A percentile compares a stretch with the other conserved stretches of the same genome.
phyloP scores from a whole-genome alignment of 1,140 invertebrate genomes.

The Saxidomus purpurata region DNA sequence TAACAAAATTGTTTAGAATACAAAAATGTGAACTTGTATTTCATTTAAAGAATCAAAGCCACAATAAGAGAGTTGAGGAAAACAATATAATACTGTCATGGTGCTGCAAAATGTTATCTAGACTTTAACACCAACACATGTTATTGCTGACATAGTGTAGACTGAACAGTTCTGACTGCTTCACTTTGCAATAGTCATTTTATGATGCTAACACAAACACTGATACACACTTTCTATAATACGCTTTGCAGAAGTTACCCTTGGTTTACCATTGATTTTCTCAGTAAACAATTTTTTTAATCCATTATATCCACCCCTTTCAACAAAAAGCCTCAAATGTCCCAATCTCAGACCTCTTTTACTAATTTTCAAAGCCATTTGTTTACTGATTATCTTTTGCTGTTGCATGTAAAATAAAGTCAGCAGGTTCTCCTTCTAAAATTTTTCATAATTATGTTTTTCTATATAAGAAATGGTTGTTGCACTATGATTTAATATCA shows the following conservation, averaged over 20 bases:
- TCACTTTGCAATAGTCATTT: no score
- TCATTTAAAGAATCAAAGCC: no score
- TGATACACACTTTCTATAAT: not conserved
- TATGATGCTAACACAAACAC: not conserved
- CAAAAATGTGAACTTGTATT: no score
- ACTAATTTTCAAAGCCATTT: not conserved
- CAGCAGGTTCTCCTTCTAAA: not conserved
- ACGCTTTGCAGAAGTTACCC: not conserved
- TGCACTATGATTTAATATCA: not conserved
- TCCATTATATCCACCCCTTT: not conserved
- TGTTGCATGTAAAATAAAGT: not conserved
- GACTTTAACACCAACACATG: no score
- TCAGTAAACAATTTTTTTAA: not conserved
- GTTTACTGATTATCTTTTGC: not conserved
- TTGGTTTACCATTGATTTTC: not conserved
- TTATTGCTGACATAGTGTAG: no score
- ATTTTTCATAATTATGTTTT: not conserved
- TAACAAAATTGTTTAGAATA: no score
- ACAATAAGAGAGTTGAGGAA: no score
- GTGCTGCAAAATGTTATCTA: no score
- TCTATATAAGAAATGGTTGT: not conserved
- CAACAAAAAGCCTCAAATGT: not conserved
- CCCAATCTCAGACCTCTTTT: not conserved
- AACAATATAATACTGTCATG: no score
- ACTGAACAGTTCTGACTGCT: no score